These are phyloP conservation scores for Mythimna ferrago DNA, from an alignment of 2,888 invertebrate genomes.

Conservation along the genomic window DNA sequence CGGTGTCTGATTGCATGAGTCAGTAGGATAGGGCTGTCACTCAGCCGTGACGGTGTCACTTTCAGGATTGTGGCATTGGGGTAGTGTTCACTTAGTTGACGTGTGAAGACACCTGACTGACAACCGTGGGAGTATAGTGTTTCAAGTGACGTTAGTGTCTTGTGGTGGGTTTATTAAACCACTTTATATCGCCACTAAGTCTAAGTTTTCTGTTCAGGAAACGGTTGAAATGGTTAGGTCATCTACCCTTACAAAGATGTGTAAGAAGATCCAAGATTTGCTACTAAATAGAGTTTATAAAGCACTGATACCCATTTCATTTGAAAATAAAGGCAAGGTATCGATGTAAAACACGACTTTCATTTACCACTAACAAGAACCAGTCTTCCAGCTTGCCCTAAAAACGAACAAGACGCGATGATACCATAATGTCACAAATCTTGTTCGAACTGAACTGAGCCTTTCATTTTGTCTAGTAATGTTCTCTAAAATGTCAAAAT, in stretches of 20 bases:
- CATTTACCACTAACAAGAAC: slow-evolving; percentile 17
- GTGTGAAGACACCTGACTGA: slow-evolving; percentile 19
- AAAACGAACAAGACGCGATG: slow-evolving; percentile 43
- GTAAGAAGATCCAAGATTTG: neutral
- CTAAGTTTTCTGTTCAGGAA: neutral
- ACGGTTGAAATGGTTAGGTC: neutral
- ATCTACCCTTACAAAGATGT: slow-evolving; percentile 4
- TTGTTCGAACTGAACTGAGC: slow-evolving; percentile 40
- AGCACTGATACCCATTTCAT: neutral
- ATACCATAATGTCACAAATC: slow-evolving; percentile 59
- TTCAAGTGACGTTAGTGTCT: neutral
- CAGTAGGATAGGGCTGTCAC: slow-evolving; percentile 45
- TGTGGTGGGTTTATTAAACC: neutral
- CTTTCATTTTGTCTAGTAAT: slow-evolving; percentile 52
- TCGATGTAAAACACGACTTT: slow-evolving; percentile 13
- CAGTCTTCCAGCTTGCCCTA: slow-evolving; percentile 7
- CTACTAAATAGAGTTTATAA: neutral
- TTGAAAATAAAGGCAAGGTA: slow-evolving; percentile 9
- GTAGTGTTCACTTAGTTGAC: slow-evolving; percentile 14
- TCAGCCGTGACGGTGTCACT: slow-evolving; percentile 31
- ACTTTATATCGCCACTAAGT: neutral
- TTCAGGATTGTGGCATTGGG: slow-evolving; percentile 43
- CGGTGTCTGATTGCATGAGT: slow-evolving; percentile 44
- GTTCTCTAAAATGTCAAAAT: slow-evolving; percentile 70
- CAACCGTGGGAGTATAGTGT: slow-evolving; percentile 16